These are phyloP conservation scores for Pemphigus obesinymphae DNA, from an alignment of 1,140 invertebrate species.

Conservation along the genomic window DNA sequence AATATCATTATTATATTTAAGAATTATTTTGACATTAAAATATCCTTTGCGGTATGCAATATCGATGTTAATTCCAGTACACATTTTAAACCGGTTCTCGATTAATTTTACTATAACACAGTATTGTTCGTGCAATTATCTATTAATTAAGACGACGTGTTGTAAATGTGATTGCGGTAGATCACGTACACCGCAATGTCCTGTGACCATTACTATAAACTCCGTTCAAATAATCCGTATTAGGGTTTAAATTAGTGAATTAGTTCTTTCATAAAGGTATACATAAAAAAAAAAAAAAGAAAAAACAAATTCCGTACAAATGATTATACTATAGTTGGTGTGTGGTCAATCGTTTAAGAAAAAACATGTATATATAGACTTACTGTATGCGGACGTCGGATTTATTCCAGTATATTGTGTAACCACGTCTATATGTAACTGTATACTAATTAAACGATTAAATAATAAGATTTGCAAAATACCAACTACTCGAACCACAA, in stretches of 20 bases:
- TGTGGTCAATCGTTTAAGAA: background rate
- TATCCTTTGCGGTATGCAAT: too few species aligned
- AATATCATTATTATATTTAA: too few species aligned
- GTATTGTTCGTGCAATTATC: background rate
- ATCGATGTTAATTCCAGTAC: too few species aligned
- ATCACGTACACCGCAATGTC: background rate
- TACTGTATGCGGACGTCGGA: too few species aligned
- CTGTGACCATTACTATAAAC: background rate
- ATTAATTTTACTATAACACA: too few species aligned
- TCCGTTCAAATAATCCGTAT: background rate
- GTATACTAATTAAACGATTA: too few species aligned
- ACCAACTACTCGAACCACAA: too few species aligned
- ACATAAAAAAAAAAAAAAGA: background rate
- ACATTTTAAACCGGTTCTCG: too few species aligned
- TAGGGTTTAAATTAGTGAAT: background rate
- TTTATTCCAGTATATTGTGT: too few species aligned
- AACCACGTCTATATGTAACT: too few species aligned
- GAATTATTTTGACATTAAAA: too few species aligned
- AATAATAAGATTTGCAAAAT: too few species aligned
- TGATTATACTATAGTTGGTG: background rate
- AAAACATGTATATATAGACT: background rate
- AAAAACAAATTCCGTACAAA: background rate
- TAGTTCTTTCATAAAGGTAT: background rate
- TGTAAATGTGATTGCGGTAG: background rate
- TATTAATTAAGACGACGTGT: background rate